A percentile compares a stretch with the other conserved stretches of the same genome.
Evolutionary conservation across 2,797 vertebrate genomes (phyloP).

Genomic region (Syngnathus acus): DNA sequence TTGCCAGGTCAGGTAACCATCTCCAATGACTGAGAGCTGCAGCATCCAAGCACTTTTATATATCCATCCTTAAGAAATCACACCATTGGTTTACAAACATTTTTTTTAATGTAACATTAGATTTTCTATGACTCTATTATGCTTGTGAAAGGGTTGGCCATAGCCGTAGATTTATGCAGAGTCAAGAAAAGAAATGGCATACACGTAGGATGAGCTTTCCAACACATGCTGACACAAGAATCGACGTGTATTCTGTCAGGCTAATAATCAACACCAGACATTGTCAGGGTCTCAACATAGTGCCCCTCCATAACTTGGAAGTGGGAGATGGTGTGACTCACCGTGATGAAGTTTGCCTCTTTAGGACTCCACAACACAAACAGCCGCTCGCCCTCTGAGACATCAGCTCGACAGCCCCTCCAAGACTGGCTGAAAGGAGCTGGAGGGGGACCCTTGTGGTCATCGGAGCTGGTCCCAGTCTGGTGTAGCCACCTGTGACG

Average conservation of each 20-base stretch:
- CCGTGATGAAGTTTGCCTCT: conserved; percentile 65
- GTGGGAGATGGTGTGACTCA: conserved; percentile 50
- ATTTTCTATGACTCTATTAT: not conserved
- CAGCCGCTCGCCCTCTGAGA: conserved; percentile 52
- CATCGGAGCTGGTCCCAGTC: conserved; percentile 64
- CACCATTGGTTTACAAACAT: conserved; percentile 9
- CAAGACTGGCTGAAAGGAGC: conserved; percentile 55
- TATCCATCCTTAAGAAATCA: conserved; percentile 24
- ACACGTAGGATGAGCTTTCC: not conserved
- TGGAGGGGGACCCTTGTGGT: conserved; percentile 52
- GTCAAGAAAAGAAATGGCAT: not conserved
- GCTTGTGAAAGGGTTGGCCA: not conserved
- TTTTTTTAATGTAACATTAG: not conserved
- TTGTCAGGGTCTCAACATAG: not conserved
- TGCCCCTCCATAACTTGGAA: conserved; percentile 11
- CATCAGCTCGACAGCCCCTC: conserved; percentile 59
- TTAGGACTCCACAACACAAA: conserved; percentile 65
- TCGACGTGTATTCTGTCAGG: not conserved
- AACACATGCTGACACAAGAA: conserved; percentile 1
- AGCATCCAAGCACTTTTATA: conserved; percentile 40
- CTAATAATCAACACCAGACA: conserved; percentile 5
- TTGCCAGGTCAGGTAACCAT: conserved; percentile 65
- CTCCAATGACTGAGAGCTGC: conserved; percentile 47
- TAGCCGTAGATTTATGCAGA: not conserved
- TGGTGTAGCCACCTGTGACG: conserved; percentile 52